These are phyloP conservation scores for Apotomis turbidana DNA, from an alignment of 2,888 invertebrate genomes.

Conservation along the genomic window DNA sequence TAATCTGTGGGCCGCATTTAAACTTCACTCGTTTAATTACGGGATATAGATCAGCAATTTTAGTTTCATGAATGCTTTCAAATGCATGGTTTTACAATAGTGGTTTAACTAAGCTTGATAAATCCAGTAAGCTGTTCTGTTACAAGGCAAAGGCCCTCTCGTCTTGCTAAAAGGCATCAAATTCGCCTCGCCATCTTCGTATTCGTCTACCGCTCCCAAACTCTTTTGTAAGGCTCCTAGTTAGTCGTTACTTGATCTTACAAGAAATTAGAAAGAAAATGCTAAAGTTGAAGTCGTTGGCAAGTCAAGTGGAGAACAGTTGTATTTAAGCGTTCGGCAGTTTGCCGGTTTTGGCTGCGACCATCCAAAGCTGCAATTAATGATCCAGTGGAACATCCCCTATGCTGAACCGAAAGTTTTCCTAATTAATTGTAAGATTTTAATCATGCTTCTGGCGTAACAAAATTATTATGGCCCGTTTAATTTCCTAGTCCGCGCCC, in stretches of 20 bases:
- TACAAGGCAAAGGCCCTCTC: background rate
- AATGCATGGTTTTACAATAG: background rate
- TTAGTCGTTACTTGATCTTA: background rate
- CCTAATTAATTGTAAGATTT: constrained; percentile 81
- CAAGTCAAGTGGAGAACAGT: constrained; percentile 17
- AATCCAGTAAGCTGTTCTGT: background rate
- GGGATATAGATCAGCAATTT: constrained; percentile 37
- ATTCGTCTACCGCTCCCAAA: background rate
- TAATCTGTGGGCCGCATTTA: constrained; percentile 33
- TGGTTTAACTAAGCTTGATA: background rate
- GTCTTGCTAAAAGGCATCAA: constrained; percentile 3
- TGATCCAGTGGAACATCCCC: constrained; percentile 54
- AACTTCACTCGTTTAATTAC: constrained; percentile 40
- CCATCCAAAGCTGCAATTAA: constrained; percentile 57
- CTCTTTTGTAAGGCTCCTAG: background rate
- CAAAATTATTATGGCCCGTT: constrained; percentile 81
- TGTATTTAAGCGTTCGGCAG: constrained; percentile 25
- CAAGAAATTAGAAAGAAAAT: constrained; percentile 10
- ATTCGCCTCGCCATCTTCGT: constrained; percentile 1
- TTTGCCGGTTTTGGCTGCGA: constrained; percentile 19
- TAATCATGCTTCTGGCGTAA: constrained; percentile 79
- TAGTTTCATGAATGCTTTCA: constrained; percentile 1
- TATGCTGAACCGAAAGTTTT: constrained; percentile 65
- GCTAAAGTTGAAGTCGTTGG: constrained; percentile 4
- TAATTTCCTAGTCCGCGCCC: constrained; percentile 78